Conservation (phyloP, 2,888 invertebrate species). For the Drosophila antonietae region DNA sequence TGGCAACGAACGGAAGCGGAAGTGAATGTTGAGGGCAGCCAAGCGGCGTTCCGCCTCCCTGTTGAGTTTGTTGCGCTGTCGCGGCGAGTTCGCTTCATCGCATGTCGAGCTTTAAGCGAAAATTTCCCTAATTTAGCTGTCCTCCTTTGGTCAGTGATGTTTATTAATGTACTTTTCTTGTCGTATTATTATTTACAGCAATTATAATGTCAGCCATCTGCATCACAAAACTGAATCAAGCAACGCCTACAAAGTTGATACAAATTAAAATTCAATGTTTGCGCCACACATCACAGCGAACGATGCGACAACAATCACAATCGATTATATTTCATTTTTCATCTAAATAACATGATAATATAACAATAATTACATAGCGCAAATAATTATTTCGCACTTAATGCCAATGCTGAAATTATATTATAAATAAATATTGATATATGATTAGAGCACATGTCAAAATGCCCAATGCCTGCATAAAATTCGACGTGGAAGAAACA, state of each 20-base stretch:
- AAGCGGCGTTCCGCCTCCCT: slow-evolving; percentile 17
- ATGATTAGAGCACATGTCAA: neutral
- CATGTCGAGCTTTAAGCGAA: slow-evolving; percentile 49
- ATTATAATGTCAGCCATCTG: slow-evolving; percentile 56
- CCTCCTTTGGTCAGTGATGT: slow-evolving; percentile 41
- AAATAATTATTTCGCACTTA: slow-evolving; percentile 34
- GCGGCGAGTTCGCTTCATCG: slow-evolving; percentile 62
- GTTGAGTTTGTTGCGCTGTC: slow-evolving; percentile 25
- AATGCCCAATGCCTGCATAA: slow-evolving; percentile 44
- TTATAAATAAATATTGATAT: neutral
- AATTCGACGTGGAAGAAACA: slow-evolving; percentile 23
- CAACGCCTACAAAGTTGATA: slow-evolving; percentile 27
- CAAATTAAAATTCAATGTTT: slow-evolving; percentile 51
- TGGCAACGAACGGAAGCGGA: slow-evolving; percentile 57
- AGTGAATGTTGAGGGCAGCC: slow-evolving; percentile 47
- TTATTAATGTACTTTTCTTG: slow-evolving; percentile 70
- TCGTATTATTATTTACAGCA: slow-evolving; percentile 70
- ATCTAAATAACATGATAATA: slow-evolving; percentile 19
- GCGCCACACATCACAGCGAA: slow-evolving; percentile 39
- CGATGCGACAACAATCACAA: slow-evolving; percentile 29
- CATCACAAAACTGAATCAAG: slow-evolving; percentile 36
- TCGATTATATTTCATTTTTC: slow-evolving; percentile 27
- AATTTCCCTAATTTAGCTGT: slow-evolving; percentile 43
- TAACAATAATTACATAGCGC: neutral
- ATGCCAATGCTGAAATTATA: slow-evolving; percentile 19